Percentiles rank a stretch among this genome's conserved stretches.
Conservation (phyloP, 2,797 vertebrate species). For the Oryzias dopingdopingensis region DNA sequence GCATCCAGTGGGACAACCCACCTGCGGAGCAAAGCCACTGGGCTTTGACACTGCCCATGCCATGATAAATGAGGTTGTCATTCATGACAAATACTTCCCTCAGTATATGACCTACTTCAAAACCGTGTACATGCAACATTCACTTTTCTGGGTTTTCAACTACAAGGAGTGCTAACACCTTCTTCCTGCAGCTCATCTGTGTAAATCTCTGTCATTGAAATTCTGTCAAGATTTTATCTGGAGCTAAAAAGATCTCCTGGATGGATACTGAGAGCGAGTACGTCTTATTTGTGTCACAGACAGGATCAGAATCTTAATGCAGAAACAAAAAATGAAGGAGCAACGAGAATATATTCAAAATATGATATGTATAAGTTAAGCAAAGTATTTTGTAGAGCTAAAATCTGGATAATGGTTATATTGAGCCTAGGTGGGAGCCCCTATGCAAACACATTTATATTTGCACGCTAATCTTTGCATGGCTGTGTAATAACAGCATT, state of each 20-base stretch:
- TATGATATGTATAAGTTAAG: too few species aligned
- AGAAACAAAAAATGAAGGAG: too few species aligned
- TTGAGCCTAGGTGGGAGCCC: too few species aligned
- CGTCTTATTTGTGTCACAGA: too few species aligned
- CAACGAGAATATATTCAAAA: too few species aligned
- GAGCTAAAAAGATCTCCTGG: constrained; percentile 28
- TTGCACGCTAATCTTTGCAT: too few species aligned
- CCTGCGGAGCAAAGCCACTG: constrained; percentile 62
- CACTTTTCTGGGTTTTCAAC: constrained; percentile 4
- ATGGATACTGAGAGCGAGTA: background rate
- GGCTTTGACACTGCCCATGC: constrained; percentile 52
- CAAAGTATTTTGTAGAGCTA: too few species aligned
- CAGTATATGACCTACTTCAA: constrained; percentile 72
- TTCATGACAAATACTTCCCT: constrained; percentile 71
- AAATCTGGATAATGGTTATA: too few species aligned
- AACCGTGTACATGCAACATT: constrained; percentile 31
- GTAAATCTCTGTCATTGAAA: constrained; percentile 7
- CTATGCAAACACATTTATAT: too few species aligned
- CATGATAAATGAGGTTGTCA: constrained; percentile 77
- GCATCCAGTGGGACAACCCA: constrained; percentile 63
- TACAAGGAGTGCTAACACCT: constrained; percentile 8
- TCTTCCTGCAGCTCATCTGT: background rate
- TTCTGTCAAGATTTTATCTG: constrained; percentile 37
- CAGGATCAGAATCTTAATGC: too few species aligned
- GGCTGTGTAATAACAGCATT: too few species aligned